Percentiles rank a stretch among this genome's conserved stretches.
Conservation (phyloP, 2,113 vertebrate species). For the Ictalurus punctatus region DNA sequence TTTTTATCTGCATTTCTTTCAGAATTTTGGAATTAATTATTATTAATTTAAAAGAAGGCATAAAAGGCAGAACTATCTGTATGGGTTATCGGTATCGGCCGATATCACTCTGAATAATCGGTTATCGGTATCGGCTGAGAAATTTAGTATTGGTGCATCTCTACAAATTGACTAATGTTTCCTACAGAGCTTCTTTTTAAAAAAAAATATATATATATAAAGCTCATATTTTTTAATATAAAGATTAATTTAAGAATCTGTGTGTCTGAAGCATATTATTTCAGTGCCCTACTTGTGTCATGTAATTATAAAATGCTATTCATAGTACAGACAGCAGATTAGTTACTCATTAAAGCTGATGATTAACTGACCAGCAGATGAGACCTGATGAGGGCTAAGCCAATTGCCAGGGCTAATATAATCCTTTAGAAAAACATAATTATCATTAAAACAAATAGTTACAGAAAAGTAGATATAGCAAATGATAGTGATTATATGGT, state of each 20-base stretch:
- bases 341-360: neutral
- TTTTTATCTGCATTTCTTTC: no score
- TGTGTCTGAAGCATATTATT: neutral
- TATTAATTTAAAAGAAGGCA: no score
- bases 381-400: neutral
- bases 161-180: neutral
- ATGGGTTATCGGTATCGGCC: no score
- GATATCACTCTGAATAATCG: no score
- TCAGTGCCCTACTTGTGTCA: neutral
- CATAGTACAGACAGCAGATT: neutral
- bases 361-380: neutral
- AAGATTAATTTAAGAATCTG: neutral
- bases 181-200: neutral
- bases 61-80: no score
- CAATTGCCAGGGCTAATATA: no score
- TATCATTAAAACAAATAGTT: no score
- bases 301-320: neutral
- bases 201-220: neutral
- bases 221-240: neutral
- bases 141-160: no score
- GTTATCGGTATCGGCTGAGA: no score
- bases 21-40: no score
- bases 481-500: no score
- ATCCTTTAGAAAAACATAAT: neutral
- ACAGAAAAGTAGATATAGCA: no score